Evolutionary conservation across 2,797 vertebrate species (phyloP).

Genomic region (Coranthus polyacanthus): DNA sequence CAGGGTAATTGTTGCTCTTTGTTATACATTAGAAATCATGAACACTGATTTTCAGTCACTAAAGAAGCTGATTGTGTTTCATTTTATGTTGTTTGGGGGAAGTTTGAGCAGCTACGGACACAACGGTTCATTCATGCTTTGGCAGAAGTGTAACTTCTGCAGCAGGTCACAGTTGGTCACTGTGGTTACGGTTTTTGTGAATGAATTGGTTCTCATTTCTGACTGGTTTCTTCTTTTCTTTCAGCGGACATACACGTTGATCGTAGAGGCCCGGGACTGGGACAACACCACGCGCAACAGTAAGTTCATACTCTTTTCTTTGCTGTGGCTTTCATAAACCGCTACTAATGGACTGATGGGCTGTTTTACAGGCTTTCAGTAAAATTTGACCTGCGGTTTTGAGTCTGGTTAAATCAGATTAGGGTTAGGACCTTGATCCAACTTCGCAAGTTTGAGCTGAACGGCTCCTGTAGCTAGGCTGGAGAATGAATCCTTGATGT

Average conservation of each 20-base stretch:
- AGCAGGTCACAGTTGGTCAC: background rate
- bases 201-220: background rate
- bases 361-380: background rate
- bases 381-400: background rate
- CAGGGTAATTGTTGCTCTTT: too few relatives aligned
- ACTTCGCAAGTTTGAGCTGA: too few relatives aligned
- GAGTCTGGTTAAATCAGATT: too few relatives aligned
- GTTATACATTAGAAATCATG: too few relatives aligned
- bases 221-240: slow-evolving; percentile 9
- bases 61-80: background rate
- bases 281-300: slow-evolving; percentile 92
- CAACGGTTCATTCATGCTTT: background rate
- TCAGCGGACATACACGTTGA: slow-evolving; percentile 93
- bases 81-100: background rate
- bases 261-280: slow-evolving; percentile 96
- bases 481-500: too few relatives aligned
- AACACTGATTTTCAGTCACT: background rate
- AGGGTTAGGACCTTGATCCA: too few relatives aligned
- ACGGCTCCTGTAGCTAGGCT: too few relatives aligned
- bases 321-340: background rate
- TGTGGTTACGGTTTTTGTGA: too few relatives aligned
- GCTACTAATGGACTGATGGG: too few relatives aligned
- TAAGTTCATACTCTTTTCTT: slow-evolving; percentile 81
- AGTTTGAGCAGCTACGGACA: background rate
- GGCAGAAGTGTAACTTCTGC: background rate